A percentile compares a stretch with the other conserved stretches of the same genome.
These are phyloP conservation scores for Mimachlamys varia DNA, from an alignment of 2,888 invertebrate genomes.

Conservation along the genomic window DNA sequence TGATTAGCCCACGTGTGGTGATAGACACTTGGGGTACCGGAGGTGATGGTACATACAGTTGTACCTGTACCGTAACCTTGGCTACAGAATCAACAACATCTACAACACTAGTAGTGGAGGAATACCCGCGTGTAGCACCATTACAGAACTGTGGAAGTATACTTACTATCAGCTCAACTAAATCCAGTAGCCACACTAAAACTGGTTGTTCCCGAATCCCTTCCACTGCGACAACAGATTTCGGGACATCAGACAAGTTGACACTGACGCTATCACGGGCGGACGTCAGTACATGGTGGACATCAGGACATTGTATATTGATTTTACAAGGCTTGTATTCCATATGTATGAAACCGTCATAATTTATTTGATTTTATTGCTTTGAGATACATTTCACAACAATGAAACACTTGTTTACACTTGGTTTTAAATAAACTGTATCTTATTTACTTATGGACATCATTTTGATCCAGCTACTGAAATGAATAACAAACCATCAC, in stretches of 20 bases:
- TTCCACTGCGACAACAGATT: not conserved
- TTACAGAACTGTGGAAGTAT: not conserved
- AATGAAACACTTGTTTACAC: too few relatives aligned
- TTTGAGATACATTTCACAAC: too few relatives aligned
- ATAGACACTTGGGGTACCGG: not conserved
- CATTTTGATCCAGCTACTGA: too few relatives aligned
- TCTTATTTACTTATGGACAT: too few relatives aligned
- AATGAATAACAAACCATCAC: too few relatives aligned
- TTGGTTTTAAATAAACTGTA: too few relatives aligned
- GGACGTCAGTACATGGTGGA: not conserved
- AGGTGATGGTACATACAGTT: not conserved
- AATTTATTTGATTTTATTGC: too few relatives aligned
- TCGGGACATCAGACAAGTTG: not conserved
- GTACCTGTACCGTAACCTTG: constrained; percentile 1
- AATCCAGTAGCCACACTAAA: not conserved
- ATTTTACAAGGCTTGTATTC: too few relatives aligned
- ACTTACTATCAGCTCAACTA: not conserved
- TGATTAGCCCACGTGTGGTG: too few relatives aligned
- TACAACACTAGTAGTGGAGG: not conserved
- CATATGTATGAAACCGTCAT: too few relatives aligned
- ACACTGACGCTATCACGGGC: not conserved
- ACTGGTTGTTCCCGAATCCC: not conserved
- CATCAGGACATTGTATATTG: not conserved
- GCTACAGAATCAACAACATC: not conserved
- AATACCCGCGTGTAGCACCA: not conserved